Percentiles rank a stretch among this genome's conserved stretches.
Conservation (phyloP, 2,113 vertebrate species). For the Nanorana parkeri region DNA sequence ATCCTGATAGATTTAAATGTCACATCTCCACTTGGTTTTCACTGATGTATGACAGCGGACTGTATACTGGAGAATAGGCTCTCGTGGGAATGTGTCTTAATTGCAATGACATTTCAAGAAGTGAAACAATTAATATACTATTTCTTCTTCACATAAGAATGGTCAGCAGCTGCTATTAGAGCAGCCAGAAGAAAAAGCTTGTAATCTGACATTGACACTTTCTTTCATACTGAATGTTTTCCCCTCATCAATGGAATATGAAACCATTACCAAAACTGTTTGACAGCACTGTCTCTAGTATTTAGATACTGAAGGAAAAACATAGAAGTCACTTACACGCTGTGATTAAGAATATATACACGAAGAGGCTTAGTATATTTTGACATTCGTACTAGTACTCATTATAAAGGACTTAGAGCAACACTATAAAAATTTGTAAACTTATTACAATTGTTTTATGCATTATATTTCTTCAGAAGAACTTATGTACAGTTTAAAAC, state of each 20-base stretch:
- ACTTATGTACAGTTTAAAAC: too few species aligned
- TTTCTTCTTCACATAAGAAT: conserved; percentile 36
- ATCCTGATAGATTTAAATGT: conserved; percentile 58
- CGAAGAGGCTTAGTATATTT: too few species aligned
- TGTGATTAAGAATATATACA: too few species aligned
- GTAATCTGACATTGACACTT: conserved; percentile 5
- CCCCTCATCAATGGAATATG: background rate
- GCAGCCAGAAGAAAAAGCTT: background rate
- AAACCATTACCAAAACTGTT: background rate
- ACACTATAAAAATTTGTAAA: too few species aligned
- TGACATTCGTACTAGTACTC: too few species aligned
- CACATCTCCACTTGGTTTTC: conserved; percentile 47
- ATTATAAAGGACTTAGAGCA: too few species aligned
- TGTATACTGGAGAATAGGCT: conserved; percentile 18
- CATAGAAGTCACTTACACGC: background rate
- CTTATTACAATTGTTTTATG: too few species aligned
- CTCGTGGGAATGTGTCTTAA: conserved; percentile 38
- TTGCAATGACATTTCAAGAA: conserved; percentile 25
- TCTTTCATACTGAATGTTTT: conserved; percentile 2
- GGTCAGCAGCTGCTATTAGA: conserved; percentile 16
- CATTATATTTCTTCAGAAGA: too few species aligned
- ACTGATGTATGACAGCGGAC: conserved; percentile 35
- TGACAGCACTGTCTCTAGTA: background rate
- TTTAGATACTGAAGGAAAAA: background rate
- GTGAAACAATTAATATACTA: conserved; percentile 46